Conservation (phyloP, 2,888 invertebrate genomes). For the Liodrosophila aerea region DNA sequence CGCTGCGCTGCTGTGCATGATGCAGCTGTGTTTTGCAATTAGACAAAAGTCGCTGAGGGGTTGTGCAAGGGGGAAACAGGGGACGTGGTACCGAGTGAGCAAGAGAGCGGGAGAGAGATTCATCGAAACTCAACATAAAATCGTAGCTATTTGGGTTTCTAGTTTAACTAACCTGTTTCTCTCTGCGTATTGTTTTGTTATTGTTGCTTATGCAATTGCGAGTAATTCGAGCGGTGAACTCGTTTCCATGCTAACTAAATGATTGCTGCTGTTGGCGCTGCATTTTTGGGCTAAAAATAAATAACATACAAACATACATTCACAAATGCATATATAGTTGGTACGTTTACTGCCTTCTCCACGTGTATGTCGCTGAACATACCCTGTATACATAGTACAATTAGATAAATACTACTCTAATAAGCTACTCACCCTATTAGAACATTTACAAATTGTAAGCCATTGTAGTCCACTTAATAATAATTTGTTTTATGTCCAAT, state of each 20-base stretch:
- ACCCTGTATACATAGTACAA: no score
- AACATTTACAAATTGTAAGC: no score
- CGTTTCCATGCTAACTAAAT: constrained; percentile 49
- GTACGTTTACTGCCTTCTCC: no score
- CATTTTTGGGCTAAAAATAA: constrained; percentile 58
- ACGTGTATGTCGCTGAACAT: no score
- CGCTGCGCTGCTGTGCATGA: background rate
- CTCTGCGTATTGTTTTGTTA: constrained; percentile 12
- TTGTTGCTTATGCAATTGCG: constrained; percentile 48
- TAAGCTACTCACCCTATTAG: no score
- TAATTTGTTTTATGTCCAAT: no score
- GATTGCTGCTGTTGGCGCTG: constrained; percentile 30
- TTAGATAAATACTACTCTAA: no score
- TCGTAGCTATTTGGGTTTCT: constrained; percentile 60
- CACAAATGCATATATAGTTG: background rate
- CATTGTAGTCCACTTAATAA: no score
- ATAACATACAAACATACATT: constrained; percentile 38
- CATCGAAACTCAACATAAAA: constrained; percentile 35
- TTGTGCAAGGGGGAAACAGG: no score
- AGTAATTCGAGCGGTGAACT: constrained; percentile 37
- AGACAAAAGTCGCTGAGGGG: constrained; percentile 8
- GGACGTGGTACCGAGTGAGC: no score
- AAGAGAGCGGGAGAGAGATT: constrained; percentile 5
- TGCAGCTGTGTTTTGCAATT: constrained; percentile 20
- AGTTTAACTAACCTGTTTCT: constrained; percentile 54